Evolutionary conservation across 2,113 vertebrate species (phyloP).

Genomic region (Climacteris rufus): DNA sequence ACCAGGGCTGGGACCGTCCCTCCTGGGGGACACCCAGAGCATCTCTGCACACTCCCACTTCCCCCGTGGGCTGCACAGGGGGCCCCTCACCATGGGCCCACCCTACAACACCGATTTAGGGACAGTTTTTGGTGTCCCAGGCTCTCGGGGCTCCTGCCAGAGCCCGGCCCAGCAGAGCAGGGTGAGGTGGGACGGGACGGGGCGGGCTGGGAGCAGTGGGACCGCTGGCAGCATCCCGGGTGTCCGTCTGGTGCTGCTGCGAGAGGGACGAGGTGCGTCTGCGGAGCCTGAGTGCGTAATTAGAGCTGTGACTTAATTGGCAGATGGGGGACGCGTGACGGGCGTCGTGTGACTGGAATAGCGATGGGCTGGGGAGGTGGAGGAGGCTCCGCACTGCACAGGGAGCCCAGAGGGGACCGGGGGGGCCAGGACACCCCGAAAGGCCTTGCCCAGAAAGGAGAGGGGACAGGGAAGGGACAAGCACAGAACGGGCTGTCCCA

Average conservation of each 20-base stretch:
- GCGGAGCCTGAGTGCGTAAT: not conserved
- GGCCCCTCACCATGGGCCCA: accelerated
- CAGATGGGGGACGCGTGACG: not conserved
- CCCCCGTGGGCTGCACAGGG: not conserved
- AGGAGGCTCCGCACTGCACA: accelerated
- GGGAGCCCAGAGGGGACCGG: accelerated
- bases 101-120: accelerated
- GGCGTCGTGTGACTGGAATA: not conserved
- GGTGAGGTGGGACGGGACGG: not conserved
- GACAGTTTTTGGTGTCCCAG: accelerated
- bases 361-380: not conserved
- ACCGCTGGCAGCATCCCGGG: not conserved
- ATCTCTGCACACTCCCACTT: not conserved
- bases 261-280: not conserved
- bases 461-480: not conserved
- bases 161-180: accelerated
- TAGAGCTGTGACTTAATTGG: conserved; percentile 22
- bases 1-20: not conserved
- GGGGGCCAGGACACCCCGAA: not conserved
- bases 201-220: not conserved
- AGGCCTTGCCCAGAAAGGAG: accelerated
- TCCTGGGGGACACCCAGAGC: not conserved
- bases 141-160: not conserved
- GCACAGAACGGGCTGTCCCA: accelerated
- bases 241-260: not conserved